Evolutionary conservation across 1,140 invertebrate species (phyloP).

Genomic region (Choristoneura fumiferana): DNA sequence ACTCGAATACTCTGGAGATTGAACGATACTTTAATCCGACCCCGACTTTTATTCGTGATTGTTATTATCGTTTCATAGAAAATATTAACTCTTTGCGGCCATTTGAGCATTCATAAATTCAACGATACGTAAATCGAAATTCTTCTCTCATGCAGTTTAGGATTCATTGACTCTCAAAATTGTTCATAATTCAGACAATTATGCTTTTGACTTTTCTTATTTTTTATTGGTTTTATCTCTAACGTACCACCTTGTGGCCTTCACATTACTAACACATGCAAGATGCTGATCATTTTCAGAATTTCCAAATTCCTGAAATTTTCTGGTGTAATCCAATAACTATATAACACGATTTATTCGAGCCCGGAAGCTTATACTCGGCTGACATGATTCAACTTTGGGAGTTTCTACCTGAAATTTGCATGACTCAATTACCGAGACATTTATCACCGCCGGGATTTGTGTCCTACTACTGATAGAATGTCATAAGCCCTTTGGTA

Average conservation of each 20-base stretch:
- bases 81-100: too few relatives aligned
- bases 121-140: too few relatives aligned
- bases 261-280: too few relatives aligned
- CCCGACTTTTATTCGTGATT: neutral
- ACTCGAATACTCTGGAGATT: slow-evolving; percentile 1
- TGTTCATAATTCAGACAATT: too few relatives aligned
- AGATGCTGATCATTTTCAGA: too few relatives aligned
- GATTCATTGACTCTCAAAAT: too few relatives aligned
- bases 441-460: neutral
- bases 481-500: neutral
- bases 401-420: slow-evolving; percentile 1
- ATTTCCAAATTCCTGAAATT: too few relatives aligned
- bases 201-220: too few relatives aligned
- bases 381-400: slow-evolving; percentile 8
- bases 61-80: neutral
- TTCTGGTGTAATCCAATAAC: neutral
- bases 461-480: neutral
- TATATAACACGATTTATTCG: slow-evolving; percentile 2
- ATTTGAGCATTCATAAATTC: too few relatives aligned
- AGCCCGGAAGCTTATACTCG: slow-evolving; percentile 11
- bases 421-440: neutral
- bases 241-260: too few relatives aligned
- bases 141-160: too few relatives aligned
- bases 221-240: too few relatives aligned
- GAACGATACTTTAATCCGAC: slow-evolving; percentile 9